Evolutionary conservation across 2,113 vertebrate genomes (phyloP).

Genomic region (Erpornis zantholeuca): DNA sequence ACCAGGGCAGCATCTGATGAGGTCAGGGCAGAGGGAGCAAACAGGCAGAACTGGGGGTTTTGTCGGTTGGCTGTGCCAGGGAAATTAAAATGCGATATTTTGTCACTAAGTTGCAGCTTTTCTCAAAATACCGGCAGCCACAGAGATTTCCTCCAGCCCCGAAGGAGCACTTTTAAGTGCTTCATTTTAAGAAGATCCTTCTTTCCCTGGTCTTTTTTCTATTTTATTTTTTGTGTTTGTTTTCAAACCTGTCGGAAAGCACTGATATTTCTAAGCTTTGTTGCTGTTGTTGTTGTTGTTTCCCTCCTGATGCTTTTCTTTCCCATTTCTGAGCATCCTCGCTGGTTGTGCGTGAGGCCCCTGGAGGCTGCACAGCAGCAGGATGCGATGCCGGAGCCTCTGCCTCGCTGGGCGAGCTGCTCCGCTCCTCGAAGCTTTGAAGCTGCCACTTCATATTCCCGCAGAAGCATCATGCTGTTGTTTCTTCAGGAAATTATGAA

Average conservation of each 20-base stretch:
- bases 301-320: neutral
- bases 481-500: conserved; percentile 21
- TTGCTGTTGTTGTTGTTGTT: conserved; percentile 15
- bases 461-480: neutral
- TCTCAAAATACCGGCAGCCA: neutral
- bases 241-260: conserved; percentile 52
- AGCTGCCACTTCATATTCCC: conserved; percentile 39
- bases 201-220: neutral
- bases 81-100: conserved; percentile 27
- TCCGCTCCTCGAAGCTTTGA: neutral
- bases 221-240: conserved; percentile 12
- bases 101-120: conserved; percentile 11
- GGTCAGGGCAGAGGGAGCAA: neutral
- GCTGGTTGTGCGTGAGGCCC: neutral
- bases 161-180: conserved; percentile 50
- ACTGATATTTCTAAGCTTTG: neutral
- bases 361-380: neutral
- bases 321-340: neutral
- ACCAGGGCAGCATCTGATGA: neutral
- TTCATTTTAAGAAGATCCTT: neutral
- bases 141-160: conserved; percentile 41
- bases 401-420: neutral
- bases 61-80: neutral
- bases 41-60: fast-evolving
- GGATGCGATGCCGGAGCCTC: neutral